Evolutionary conservation across 2,888 invertebrate genomes (phyloP), one percentile per base, ranked within the genome.

Genomic region (Lithophane leautieri): DNA sequence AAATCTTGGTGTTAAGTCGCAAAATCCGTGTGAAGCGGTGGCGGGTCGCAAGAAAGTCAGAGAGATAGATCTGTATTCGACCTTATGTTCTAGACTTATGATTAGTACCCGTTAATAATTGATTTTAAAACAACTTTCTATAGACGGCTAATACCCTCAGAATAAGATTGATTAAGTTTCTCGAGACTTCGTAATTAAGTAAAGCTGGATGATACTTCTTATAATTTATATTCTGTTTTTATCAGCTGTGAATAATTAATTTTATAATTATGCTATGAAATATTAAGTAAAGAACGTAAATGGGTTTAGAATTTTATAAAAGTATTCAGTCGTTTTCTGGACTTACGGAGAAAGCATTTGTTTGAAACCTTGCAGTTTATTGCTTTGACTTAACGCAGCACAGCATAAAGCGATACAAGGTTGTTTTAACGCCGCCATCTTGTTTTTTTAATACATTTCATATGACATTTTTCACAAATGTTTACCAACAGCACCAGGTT

Each of bases 161-260:
- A 79, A 70, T 70, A 61, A 73, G 67, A 34, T 73, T 81, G 54
- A 68, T 63, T 73, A 75, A 52, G 62, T 82, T 82, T 63, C 54
- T 75, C 16, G 62, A 66, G 56, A 40, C 56, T 66, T 52, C 14
- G n/a, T 79, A 70, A 74, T 76, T 76, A 78, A 73, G 50, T 76
- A 77, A 85, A 65, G 22, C 62, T 77, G 50, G 69, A 56, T 76
- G 44, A 63, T 76, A 60, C 40, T 61, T 70, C 14, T 63, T 34
- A 8, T 19, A 56, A 70, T 54, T 58, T n/a, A 11, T 56, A 22
- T 63, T 50, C 1, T 63, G 4, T 22, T 50, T 52, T 47, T 12
- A 60, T 47, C 0, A 56, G 28, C n/a, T 19, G 40, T 47, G 11
- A 44, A 56, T 78, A 19, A 68, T 58, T 25, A 14, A 47, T 67